phyloP scores from a whole-genome alignment of 2,113 vertebrate genomes.

The Cyanoramphus novaezelandiae region DNA sequence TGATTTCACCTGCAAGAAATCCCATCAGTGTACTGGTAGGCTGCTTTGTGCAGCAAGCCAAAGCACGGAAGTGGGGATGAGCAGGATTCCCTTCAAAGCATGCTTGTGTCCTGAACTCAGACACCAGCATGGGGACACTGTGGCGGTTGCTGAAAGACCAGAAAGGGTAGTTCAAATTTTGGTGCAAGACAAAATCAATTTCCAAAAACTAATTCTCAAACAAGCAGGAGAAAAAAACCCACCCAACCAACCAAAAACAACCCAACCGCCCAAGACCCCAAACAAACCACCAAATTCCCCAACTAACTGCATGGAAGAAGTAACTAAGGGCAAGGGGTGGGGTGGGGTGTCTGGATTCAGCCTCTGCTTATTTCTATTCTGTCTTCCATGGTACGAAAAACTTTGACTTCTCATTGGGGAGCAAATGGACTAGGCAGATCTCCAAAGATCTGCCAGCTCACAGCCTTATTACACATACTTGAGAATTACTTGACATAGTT shows the following conservation, averaged over 20 bases:
- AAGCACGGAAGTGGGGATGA: background rate
- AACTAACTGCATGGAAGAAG: background rate
- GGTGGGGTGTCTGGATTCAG: background rate
- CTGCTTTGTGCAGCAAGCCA: background rate
- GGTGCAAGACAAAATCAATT: background rate
- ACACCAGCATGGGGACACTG: fast-evolving
- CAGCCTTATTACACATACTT: background rate
- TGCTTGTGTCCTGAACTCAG: fast-evolving
- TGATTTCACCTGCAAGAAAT: background rate
- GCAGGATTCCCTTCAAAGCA: background rate
- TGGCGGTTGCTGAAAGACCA: background rate
- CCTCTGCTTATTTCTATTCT: background rate
- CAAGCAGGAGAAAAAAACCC: background rate
- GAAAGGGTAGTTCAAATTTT: background rate
- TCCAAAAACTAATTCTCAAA: background rate
- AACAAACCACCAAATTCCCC: background rate
- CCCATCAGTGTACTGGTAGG: background rate
- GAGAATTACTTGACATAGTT: background rate
- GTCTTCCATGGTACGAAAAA: background rate
- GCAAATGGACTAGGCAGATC: background rate
- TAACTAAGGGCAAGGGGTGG: background rate
- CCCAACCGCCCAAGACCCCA: background rate
- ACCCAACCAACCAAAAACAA: background rate
- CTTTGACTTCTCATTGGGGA: background rate
- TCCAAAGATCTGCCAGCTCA: background rate